A percentile compares a stretch with the other conserved stretches of the same genome.
phyloP scores from a whole-genome alignment of 1,140 invertebrate genomes.

The Cydia strobilella region DNA sequence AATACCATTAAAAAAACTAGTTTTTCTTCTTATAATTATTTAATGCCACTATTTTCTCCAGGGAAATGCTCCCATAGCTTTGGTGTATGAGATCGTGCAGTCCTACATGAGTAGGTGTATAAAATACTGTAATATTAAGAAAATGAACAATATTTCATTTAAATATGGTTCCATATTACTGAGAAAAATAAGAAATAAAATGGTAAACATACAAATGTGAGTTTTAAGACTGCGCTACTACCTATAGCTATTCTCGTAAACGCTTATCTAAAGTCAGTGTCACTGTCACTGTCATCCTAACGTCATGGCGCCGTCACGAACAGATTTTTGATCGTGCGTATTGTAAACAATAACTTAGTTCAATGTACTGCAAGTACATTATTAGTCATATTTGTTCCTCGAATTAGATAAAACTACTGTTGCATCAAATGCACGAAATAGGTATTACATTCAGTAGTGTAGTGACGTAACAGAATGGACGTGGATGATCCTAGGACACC shows the following conservation, averaged over 20 bases:
- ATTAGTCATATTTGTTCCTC: constrained; percentile 17
- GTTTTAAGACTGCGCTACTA: background rate
- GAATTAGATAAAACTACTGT: constrained; percentile 30
- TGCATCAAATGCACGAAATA: constrained; percentile 25
- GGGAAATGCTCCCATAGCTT: no score
- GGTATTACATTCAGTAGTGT: background rate
- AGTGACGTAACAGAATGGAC: constrained; percentile 48
- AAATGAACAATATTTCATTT: no score
- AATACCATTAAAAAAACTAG: no score
- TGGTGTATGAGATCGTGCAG: no score
- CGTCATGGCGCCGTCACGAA: constrained; percentile 17
- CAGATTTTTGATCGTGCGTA: background rate
- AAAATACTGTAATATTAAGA: no score
- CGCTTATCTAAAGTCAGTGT: constrained; percentile 9
- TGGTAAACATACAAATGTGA: no score
- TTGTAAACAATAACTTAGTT: constrained; percentile 20
- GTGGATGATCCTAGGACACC: constrained; percentile 58
- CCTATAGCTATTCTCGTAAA: background rate
- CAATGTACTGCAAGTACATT: background rate
- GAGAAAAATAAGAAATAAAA: no score
- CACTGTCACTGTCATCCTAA: constrained; percentile 2
- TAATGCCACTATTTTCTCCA: no score
- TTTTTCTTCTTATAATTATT: no score
- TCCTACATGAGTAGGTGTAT: no score
- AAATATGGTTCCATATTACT: no score